Conservation (phyloP, 2,888 invertebrate genomes). For the Phyllotreta striolata region DNA sequence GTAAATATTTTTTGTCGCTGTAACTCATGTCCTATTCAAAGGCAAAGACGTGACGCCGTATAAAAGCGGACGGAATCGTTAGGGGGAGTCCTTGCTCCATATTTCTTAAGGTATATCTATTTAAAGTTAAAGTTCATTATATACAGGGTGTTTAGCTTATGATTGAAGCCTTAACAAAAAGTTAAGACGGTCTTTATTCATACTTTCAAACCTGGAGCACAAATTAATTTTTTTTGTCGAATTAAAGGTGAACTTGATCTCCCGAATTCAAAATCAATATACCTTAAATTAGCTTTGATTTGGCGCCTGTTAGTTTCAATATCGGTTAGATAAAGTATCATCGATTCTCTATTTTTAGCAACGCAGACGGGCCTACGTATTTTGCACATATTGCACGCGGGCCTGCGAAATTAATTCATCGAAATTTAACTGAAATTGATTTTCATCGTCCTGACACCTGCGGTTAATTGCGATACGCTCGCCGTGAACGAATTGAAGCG, state of each 20-base stretch:
- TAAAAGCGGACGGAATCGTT: constrained; percentile 2
- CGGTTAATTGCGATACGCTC: background rate
- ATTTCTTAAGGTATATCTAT: background rate
- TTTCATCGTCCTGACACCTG: constrained; percentile 7
- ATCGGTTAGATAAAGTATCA: constrained; percentile 19
- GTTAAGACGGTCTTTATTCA: too few relatives aligned
- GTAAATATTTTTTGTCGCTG: constrained; percentile 2
- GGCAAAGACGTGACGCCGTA: constrained; percentile 14
- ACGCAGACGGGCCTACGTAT: constrained; percentile 18
- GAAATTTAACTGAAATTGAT: constrained; percentile 27
- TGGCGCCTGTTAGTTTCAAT: constrained; percentile 30
- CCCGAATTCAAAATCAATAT: background rate
- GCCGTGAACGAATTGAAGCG: constrained; percentile 7
- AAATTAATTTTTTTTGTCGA: background rate
- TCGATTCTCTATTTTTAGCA: constrained; percentile 37
- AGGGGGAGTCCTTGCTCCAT: background rate
- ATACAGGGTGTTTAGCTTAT: too few relatives aligned
- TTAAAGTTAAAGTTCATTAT: too few relatives aligned
- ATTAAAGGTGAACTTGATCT: constrained; percentile 2
- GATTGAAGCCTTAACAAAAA: too few relatives aligned
- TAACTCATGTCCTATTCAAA: constrained; percentile 10
- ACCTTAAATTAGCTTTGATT: constrained; percentile 15
- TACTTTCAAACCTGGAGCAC: too few relatives aligned
- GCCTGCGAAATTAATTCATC: constrained; percentile 11
- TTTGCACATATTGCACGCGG: too few relatives aligned